Base-by-base conservation (phyloP, 2,888 invertebrate genomes). In the Scaptomyza parva region DNA sequence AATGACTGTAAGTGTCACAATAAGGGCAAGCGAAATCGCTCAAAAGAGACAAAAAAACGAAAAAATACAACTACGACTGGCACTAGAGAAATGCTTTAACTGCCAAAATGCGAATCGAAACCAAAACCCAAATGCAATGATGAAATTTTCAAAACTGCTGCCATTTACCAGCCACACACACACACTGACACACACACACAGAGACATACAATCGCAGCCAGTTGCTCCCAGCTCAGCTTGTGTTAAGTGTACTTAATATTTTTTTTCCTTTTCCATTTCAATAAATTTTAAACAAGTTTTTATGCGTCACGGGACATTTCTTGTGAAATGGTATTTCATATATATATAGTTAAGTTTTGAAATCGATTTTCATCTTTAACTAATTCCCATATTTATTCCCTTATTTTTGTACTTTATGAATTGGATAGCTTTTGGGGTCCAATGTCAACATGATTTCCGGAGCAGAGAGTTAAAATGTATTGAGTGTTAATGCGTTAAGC, bases 281-380 rank as follows among this genome's bases (percentile, higher is more conserved):
- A 78, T 80, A 73, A 70, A 67, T 76, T 78, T 55, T 47, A 47
- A 78, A 78, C 78, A 65, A 35, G 71, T 65, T 73, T 70, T 76
- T 63, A 63, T 62, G 68, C 71, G 35, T 47, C 41, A 65, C 48
- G 43, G 51, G 40, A 37, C 57, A 44, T 63, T 18, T 8, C 12
- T 45, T 30, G 17, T 0, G 11, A 8, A 28, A n/a, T n/a, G n/a
- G 12, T 4, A 45, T 45, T 28, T 28, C 8, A 12, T 17, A 17
- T 35, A 8, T 28, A 26, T 44, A n/a, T n/a, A n/a, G n/a, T n/a
- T n/a, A n/a, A n/a, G n/a, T n/a, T n/a, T n/a, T n/a, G n/a, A n/a
- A n/a, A n/a, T n/a, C n/a, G n/a, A n/a, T n/a, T 14, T 33, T 6
- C n/a, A 7, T 14, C 2, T 6, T 33, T 0, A 33, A 33, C 6